Evolutionary conservation across 2,797 vertebrate genomes (phyloP), one percentile per base, ranked within the genome.

Genomic region (Siniperca scherzeri): DNA sequence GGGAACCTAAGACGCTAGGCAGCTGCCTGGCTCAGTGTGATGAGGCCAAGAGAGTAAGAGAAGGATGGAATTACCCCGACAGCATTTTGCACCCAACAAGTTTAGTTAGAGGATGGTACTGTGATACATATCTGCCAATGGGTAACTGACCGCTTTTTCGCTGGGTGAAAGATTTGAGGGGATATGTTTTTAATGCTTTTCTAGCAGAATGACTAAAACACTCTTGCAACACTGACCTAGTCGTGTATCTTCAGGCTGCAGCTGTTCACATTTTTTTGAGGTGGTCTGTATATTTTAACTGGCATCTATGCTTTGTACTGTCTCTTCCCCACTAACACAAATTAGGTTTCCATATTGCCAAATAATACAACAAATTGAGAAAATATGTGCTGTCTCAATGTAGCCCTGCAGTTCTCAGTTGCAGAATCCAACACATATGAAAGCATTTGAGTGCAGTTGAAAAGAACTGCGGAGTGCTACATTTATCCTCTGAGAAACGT

Each of bases 21-120:
- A 75, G 85, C 81, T 81, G 82, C 65, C 69, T 59, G 87, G 81
- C 70, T 78, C 77, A 12, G 74, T 11, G 67, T 52, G 74, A 88
- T 57, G 88, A 89, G 69, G 81, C 86, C 87, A 73, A 68, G 38
- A 81, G 72, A 85, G 88, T 73, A 90, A 86, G 82, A 86, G 44
- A 71, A 88, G 84, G 85, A 86, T 91, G 79, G 80, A 93, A 91
- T 92, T 88, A 92, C 90, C 60, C 82, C 7, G 1, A 56, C 72
- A 76, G 78, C 72, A n/a, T 84, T 84, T 87, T 88, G 85, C 72
- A 87, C 65, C 66, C 57, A 77, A 52, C 57, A 82, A 46, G 70
- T 81, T 68, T 27, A 74, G 33, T 48, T 53, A 16, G 25, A 85
- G 46, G 72, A 38, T 33, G 64, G 75, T 27, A 69, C 81, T 40